A percentile compares a stretch with the other conserved stretches of the same genome.
Evolutionary conservation across 2,797 vertebrate species (phyloP).

Genomic region (Crocidura indochinensis): DNA sequence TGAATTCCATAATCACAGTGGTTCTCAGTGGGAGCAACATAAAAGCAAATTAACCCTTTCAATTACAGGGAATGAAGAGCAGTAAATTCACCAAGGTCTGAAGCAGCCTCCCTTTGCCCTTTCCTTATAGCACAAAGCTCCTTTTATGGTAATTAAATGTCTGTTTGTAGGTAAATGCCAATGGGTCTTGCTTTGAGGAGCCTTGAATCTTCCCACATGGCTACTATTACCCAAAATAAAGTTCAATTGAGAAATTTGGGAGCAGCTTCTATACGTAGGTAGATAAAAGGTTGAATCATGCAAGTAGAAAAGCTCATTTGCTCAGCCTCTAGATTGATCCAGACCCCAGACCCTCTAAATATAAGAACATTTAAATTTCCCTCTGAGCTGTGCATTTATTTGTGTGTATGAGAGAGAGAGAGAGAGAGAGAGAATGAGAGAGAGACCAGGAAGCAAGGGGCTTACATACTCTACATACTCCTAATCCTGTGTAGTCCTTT

Average conservation of each 20-base stretch:
- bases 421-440: no score
- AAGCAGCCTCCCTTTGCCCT: constrained; percentile 51
- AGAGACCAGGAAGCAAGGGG: no score
- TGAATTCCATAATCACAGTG: constrained; percentile 80
- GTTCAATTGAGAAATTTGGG: background rate
- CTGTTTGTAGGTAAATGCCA: constrained; percentile 8
- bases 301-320: constrained; percentile 18
- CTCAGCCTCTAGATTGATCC: background rate
- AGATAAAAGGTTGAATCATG: background rate
- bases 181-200: background rate
- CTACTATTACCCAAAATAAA: constrained; percentile 25
- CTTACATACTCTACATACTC: no score
- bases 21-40: constrained; percentile 79
- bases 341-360: background rate
- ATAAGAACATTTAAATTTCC: background rate
- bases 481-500: no score
- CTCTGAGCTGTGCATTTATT: no score
- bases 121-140: constrained; percentile 29
- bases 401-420: no score
- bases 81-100: constrained; percentile 70
- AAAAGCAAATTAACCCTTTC: constrained; percentile 86
- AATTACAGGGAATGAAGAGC: constrained; percentile 78
- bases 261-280: background rate
- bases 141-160: constrained; percentile 49
- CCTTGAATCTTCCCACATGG: constrained; percentile 21